Percentiles rank a stretch among this genome's conserved stretches.
phyloP scores from a whole-genome alignment of 2,113 vertebrate species.

The Actinemys pallida region DNA sequence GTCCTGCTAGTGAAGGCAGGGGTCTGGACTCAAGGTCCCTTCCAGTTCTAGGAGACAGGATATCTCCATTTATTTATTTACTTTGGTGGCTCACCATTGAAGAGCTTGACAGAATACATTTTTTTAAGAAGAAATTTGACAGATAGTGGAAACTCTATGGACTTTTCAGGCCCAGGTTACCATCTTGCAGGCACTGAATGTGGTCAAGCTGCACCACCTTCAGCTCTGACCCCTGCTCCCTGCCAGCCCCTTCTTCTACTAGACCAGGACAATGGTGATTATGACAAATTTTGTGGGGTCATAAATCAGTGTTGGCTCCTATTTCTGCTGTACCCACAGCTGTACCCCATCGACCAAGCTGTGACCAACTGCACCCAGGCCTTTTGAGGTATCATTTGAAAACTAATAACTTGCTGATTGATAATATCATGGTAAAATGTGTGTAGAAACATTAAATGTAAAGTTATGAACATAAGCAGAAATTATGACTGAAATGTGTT shows the following conservation, averaged over 20 bases:
- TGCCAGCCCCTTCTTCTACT: background rate
- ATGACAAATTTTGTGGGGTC: background rate
- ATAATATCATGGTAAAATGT: background rate
- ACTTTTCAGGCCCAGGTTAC: background rate
- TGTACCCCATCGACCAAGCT: background rate
- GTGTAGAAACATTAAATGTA: background rate
- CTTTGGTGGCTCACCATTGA: background rate
- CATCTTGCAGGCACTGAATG: background rate
- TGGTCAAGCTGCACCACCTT: background rate
- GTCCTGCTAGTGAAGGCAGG: too few species aligned
- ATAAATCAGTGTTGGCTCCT: background rate
- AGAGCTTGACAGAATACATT: background rate
- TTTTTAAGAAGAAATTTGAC: background rate
- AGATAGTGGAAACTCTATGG: background rate
- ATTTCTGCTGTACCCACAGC: background rate
- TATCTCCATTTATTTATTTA: too few species aligned
- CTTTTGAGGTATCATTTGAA: background rate
- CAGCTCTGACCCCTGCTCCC: background rate
- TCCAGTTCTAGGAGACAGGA: too few species aligned
- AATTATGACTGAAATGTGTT: background rate
- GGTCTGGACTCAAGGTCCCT: too few species aligned
- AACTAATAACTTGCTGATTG: background rate
- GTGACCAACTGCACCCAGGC: background rate
- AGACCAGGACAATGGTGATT: background rate
- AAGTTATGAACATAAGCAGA: background rate